phyloP scores from a whole-genome alignment of 2,113 vertebrate species.

The Bungarus multicinctus region DNA sequence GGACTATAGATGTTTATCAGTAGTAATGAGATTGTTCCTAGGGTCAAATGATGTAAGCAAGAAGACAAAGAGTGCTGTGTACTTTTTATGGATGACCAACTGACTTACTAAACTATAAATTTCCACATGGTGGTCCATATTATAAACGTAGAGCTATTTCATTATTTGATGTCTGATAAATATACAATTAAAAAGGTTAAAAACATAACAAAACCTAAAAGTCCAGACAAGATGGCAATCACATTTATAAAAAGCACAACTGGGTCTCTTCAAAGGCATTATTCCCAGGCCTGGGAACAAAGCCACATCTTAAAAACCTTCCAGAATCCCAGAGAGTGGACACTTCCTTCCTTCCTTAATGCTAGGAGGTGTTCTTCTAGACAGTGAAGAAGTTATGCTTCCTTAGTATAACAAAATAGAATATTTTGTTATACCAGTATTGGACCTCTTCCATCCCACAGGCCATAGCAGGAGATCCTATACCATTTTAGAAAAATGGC shows the following conservation, averaged over 20 bases:
- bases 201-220: background rate
- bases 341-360: background rate
- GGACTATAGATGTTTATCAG: slow-evolving; percentile 65
- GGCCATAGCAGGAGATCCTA: background rate
- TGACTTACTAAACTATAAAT: background rate
- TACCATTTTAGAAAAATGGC: background rate
- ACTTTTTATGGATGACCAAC: background rate
- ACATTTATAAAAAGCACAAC: background rate
- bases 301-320: background rate
- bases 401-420: background rate
- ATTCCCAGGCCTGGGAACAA: background rate
- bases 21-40: slow-evolving; percentile 66
- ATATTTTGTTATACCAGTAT: background rate
- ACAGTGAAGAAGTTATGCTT: background rate
- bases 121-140: background rate
- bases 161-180: background rate
- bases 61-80: background rate
- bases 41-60: slow-evolving; percentile 27
- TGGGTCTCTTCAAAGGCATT: background rate
- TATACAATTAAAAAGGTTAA: background rate
- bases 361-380: background rate
- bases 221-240: background rate
- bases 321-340: background rate
- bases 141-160: background rate
- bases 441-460: background rate